These are phyloP conservation scores for Nomada goodeniana DNA, from an alignment of 2,888 invertebrate genomes.

Conservation along the genomic window DNA sequence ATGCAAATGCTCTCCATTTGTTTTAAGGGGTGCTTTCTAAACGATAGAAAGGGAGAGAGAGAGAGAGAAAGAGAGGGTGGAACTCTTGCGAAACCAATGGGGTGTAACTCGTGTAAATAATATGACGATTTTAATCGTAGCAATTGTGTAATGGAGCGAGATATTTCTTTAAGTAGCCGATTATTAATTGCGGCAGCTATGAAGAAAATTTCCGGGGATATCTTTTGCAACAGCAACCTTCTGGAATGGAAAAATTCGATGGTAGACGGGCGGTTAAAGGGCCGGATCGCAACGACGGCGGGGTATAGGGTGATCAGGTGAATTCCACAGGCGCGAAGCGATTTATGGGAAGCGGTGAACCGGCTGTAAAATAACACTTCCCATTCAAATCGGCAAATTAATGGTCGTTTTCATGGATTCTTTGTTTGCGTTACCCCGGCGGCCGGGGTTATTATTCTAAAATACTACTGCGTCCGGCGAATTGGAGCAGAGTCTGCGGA, in stretches of 20 bases:
- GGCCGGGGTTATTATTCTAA: conserved; percentile 78
- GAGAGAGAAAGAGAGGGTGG: background rate
- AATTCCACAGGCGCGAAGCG: conserved; percentile 70
- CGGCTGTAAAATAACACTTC: conserved; percentile 82
- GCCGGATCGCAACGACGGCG: conserved; percentile 9
- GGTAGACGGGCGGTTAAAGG: background rate
- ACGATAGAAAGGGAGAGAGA: background rate
- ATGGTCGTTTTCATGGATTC: conserved; percentile 81
- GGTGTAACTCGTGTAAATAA: too few species aligned
- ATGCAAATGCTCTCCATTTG: conserved; percentile 29
- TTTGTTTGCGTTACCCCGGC: conserved; percentile 76
- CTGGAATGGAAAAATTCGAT: conserved; percentile 8
- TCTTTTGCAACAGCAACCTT: too few species aligned
- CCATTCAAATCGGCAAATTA: conserved; percentile 82
- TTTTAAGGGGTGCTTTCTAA: background rate
- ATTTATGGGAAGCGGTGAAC: conserved; percentile 79
- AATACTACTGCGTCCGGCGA: conserved; percentile 63
- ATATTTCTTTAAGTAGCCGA: too few species aligned
- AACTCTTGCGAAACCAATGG: too few species aligned
- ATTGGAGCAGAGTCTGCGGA: conserved; percentile 47
- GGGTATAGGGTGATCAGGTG: conserved; percentile 50
- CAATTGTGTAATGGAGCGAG: too few species aligned
- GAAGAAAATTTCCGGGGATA: too few species aligned
- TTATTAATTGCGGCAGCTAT: background rate
- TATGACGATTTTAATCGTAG: too few species aligned